Evolutionary conservation across 2,113 vertebrate species (phyloP), one percentile per base, ranked within the genome.

Genomic region (Urocynchramus pylzowi): DNA sequence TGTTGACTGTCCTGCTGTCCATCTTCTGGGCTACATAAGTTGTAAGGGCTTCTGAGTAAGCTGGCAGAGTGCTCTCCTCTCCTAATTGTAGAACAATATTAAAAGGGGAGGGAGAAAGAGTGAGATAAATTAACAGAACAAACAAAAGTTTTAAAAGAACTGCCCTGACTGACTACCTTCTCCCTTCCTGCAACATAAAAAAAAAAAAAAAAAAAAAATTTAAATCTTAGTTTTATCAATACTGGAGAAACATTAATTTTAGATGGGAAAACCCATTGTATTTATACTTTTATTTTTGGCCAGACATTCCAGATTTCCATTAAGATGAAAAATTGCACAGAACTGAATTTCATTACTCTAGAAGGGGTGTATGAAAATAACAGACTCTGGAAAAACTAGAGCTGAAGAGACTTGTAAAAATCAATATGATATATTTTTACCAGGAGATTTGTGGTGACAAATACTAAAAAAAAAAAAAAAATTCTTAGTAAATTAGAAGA

Each of bases 61-160:
- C 20, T 71, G n/a, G 14, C 6, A 76, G 24, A 41, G 6, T 3
- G 12, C 42, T 67, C 78, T 52, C 33, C 20, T 52, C 26, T 56
- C 30, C 5, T 71, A 2, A 22, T 22, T 28, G 8, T 63, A 76
- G 50, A 84, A 20, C 7, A 59, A 35, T 3, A 37, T 28, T 37
- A 52, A 81, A 63, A 26, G 5, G 0, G 1, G 3, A 52, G 1
- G 8, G 4, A 7, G 7, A 13, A 53, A 39, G 5, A 10, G 3
- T 50, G 44, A 74, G 2, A 27, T 19, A 45, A 74, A 39, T 16
- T 1, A 44, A 60, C 18, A 9, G 4, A 13, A 76, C 41, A 50
- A 87, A 45, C 2, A 4, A 49, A 70, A 54, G 12, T 50, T 54
- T 71, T 63, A 19, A 47, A 50, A 16, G 11, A 80, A 3, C 6